A percentile compares a stretch with the other conserved stretches of the same genome.
Evolutionary conservation across 2,888 invertebrate species (phyloP).

Genomic region (Agrenia bidenticulata): DNA sequence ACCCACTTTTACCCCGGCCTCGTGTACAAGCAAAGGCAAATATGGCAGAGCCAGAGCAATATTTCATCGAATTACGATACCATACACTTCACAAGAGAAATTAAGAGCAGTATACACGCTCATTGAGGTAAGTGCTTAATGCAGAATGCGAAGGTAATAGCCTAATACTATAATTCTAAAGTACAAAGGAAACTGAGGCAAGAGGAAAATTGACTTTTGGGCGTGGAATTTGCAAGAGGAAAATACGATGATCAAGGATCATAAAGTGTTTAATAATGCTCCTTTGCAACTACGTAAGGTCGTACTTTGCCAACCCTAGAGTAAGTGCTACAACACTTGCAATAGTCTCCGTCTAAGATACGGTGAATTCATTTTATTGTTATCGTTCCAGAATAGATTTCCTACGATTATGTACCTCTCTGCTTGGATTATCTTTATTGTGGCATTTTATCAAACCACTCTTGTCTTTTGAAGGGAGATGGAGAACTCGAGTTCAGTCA

Average conservation of each 20-base stretch:
- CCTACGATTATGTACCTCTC: slow-evolving; percentile 20
- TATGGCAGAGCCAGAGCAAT: neutral
- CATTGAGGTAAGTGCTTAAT: neutral
- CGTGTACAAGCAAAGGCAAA: neutral
- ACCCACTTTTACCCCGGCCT: slow-evolving; percentile 13
- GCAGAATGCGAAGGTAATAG: neutral
- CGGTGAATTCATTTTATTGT: slow-evolving; percentile 21
- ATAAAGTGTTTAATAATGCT: slow-evolving; percentile 27
- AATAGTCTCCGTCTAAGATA: slow-evolving; percentile 1
- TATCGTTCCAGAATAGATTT: slow-evolving; percentile 22
- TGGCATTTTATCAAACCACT: slow-evolving; percentile 21
- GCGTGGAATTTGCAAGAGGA: slow-evolving; percentile 19
- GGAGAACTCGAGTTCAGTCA: too few relatives aligned
- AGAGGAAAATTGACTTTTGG: slow-evolving; percentile 14
- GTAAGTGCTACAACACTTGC: neutral
- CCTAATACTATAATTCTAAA: neutral
- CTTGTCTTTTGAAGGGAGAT: neutral
- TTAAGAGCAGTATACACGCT: neutral
- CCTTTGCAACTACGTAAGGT: slow-evolving; percentile 5
- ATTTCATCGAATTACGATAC: slow-evolving; percentile 20
- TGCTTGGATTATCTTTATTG: slow-evolving; percentile 24
- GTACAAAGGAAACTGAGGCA: neutral
- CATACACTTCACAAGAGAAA: neutral
- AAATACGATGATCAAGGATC: slow-evolving; percentile 23
- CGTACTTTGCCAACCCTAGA: neutral